phyloP scores from a whole-genome alignment of 2,888 invertebrate species.

The Noctua fimbriata region DNA sequence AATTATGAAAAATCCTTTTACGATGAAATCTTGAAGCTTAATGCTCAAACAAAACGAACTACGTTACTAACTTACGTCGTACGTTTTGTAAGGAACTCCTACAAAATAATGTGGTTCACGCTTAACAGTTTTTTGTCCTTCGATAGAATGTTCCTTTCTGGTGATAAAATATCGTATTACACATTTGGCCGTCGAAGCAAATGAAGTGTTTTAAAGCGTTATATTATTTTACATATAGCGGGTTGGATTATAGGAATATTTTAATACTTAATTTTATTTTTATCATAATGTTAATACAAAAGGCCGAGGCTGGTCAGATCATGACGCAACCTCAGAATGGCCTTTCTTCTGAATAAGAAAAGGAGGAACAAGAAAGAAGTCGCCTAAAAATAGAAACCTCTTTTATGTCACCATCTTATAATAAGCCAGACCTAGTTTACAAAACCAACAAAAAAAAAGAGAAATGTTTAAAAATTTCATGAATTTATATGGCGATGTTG shows the following conservation, averaged over 20 bases:
- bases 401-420: constrained; percentile 5
- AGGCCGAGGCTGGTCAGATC: constrained; percentile 6
- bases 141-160: constrained; percentile 72
- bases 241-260: constrained; percentile 45
- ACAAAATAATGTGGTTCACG: constrained; percentile 22
- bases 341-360: constrained; percentile 7
- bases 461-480: constrained; percentile 29
- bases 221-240: constrained; percentile 60
- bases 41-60: neutral
- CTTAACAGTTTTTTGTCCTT: constrained; percentile 70
- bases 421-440: constrained; percentile 1
- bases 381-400: neutral
- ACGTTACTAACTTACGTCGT: too few species aligned
- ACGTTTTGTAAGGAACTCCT: constrained; percentile 7
- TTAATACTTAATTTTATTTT: constrained; percentile 31
- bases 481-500: constrained; percentile 49
- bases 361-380: neutral
- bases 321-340: constrained; percentile 20
- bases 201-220: constrained; percentile 64
- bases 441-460: constrained; percentile 6
- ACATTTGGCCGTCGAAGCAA: constrained; percentile 65
- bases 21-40: neutral
- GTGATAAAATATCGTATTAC: constrained; percentile 78
- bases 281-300: constrained; percentile 2
- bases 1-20: neutral